Evolutionary conservation across 1,140 invertebrate species (phyloP), one percentile per base, ranked within the genome.

Genomic region (Hypsibius dujardini): DNA sequence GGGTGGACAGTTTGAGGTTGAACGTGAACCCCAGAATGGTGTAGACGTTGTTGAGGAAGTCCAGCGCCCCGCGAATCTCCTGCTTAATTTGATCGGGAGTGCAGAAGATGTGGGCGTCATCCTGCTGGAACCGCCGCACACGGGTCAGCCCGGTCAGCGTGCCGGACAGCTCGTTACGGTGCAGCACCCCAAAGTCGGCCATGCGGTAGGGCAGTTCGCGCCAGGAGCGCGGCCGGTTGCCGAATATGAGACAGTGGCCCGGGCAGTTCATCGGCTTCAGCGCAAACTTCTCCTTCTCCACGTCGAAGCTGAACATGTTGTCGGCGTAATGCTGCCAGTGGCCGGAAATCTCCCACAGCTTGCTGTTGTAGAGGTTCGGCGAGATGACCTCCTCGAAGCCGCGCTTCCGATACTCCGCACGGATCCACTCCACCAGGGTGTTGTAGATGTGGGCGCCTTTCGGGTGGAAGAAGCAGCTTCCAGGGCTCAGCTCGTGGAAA

Each of bases 181-280:
- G 95, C 7, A 98, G 79, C 2, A 98, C 95, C 40, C 95, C 95
- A 83, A 98, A 99, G 80, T 98, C 95, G 1, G 95, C 95, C 80
- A 95, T 83, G 47, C 95, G 84, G 1, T 98, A 77, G 0, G 95
- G 95, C 74, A 99, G 79, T 79, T 98, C 95, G 59, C 92, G 84
- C 91, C 94, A 96, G 0, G 95, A 96, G 46, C 92, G 85, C 0
- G 82, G 85, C 67, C 89, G 84, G 74, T 88, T 85, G 77, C 90
- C 90, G 81, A 95, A 96, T 77, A 96, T 90, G 3, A 96, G 76
- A 79, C 92, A 96, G 81, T 97, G 93, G 1, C 94, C 94, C 0
- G 95, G 95, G 78, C 96, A 99, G 79, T 99, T 99, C 96, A 99
- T 99, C 0, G 96, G 96, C 78, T 99, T 99, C 71, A 99, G 80